Evolutionary conservation across 2,113 vertebrate species (phyloP), one percentile per base, ranked within the genome.

Genomic region (Phoxinus phoxinus): DNA sequence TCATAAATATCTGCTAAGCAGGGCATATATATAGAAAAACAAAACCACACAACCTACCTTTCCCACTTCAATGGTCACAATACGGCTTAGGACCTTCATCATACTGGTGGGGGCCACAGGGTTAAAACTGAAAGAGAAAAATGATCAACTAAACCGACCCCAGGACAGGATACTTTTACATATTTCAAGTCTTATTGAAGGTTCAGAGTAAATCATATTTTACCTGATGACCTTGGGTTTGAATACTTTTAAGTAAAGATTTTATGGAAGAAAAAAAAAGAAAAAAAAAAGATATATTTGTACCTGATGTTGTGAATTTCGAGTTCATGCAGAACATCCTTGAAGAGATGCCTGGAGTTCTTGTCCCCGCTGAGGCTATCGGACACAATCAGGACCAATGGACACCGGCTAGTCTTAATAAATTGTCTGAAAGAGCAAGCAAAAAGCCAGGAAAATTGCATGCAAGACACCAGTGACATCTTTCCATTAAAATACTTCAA

Each of bases 51-150:
- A 89, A 81, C 90, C 94, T 93, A 98, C 98, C 96, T 93, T 93
- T 83, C 74, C 94, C 71, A 94, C 93, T 93, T 99, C 97, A 84
- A 89, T 32, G 37, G 94, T 83, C 83, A 94, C 93, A 88, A 99
- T 96, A 84, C 96, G 93, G 85, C 84, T 96, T 76, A 99, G 94
- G 88, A 96, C 95, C 90, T 97, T 99, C 94, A 97, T 96, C 96
- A 97, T 95, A 63, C 95, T 96, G 81, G 98, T 99, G 46, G 95
- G 97, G 88, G 98, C 96, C 88, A 99, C 91, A 7, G 97, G 98
- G 89, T 99, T 99, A 93, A 99, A 99, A 94, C 98, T 99, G 91
- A 53, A 83, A 90, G 13, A 86, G 77, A 72, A 41, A 69, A 65
- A 67, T 5, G 71, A 13, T 44, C 19, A 13, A 30, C 25, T 44